A percentile compares a stretch with the other conserved stretches of the same genome.
These are phyloP conservation scores for Microchirus variegatus DNA, from an alignment of 2,797 vertebrate genomes.

Conservation along the genomic window DNA sequence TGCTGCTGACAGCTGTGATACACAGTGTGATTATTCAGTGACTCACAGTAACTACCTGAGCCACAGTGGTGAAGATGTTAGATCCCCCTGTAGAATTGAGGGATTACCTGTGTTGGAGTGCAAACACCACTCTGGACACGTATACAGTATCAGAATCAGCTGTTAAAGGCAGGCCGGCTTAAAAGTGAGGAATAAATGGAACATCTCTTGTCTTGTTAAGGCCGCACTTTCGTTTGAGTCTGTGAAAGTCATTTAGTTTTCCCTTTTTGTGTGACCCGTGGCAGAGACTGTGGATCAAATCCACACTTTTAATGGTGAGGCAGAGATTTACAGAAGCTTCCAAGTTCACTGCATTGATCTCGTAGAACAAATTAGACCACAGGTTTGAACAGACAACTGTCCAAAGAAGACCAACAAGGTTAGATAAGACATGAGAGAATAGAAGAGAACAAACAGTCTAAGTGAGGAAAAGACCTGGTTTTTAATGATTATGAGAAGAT, in stretches of 20 bases:
- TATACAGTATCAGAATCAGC: constrained; percentile 17
- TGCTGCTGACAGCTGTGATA: constrained; percentile 34
- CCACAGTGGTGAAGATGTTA: constrained; percentile 33
- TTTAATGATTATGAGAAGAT: too few relatives aligned
- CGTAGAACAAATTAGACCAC: constrained; percentile 45
- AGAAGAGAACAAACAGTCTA: not conserved
- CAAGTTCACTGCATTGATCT: constrained; percentile 27
- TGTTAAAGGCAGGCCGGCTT: constrained; percentile 53
- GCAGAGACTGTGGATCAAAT: constrained; percentile 58
- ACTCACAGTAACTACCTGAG: constrained; percentile 35
- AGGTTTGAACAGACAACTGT: constrained; percentile 38
- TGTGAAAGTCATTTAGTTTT: constrained; percentile 59
- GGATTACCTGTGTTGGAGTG: constrained; percentile 63
- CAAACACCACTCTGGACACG: constrained; percentile 39
- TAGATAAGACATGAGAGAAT: constrained; percentile 15
- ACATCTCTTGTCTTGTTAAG: constrained; percentile 63
- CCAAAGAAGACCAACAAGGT: constrained; percentile 16
- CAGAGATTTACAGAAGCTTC: constrained; percentile 52
- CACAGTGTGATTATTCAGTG: constrained; percentile 34
- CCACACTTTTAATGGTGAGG: constrained; percentile 66
- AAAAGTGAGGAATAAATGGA: constrained; percentile 47
- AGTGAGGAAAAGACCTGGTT: too few relatives aligned
- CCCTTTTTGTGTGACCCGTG: constrained; percentile 36
- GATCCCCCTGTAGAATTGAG: constrained; percentile 45
- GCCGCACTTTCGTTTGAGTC: constrained; percentile 52